A percentile compares a stretch with the other conserved stretches of the same genome.
Conservation (phyloP, 2,888 invertebrate genomes). For the Nemurella pictetii region DNA sequence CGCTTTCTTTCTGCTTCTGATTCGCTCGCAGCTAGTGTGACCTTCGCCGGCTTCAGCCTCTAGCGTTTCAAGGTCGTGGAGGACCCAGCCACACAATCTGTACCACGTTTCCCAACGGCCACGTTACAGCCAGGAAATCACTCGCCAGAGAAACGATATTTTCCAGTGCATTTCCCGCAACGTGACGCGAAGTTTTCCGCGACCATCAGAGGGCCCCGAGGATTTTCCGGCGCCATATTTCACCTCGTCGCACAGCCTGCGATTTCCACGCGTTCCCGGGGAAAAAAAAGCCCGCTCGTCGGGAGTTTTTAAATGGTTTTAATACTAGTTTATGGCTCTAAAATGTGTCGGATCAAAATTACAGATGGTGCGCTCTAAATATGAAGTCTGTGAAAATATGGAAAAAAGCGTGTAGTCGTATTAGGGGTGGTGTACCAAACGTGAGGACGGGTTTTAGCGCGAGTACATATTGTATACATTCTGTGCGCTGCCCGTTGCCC, state of each 20-base stretch:
- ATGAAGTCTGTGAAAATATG: background rate
- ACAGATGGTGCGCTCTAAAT: slow-evolving; percentile 3
- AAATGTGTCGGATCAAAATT: slow-evolving; percentile 39
- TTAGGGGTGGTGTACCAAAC: background rate
- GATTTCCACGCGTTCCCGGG: background rate
- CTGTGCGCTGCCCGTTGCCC: background rate
- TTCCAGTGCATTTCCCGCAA: background rate
- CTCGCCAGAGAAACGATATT: background rate
- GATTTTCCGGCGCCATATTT: no score
- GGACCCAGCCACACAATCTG: no score
- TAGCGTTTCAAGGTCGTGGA: no score
- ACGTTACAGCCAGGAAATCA: no score
- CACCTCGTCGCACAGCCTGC: slow-evolving; percentile 8
- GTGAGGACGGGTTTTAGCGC: background rate
- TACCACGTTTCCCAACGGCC: no score
- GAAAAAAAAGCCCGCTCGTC: background rate
- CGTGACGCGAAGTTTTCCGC: background rate
- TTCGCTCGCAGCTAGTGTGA: no score
- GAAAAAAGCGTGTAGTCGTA: background rate
- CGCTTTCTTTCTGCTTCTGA: no score
- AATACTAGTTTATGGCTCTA: slow-evolving; percentile 40
- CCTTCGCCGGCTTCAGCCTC: no score
- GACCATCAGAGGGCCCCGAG: no score
- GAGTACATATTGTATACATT: background rate
- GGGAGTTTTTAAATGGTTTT: slow-evolving; percentile 34